phyloP scores from a whole-genome alignment of 2,888 invertebrate genomes.

The Antheraea yamamai region DNA sequence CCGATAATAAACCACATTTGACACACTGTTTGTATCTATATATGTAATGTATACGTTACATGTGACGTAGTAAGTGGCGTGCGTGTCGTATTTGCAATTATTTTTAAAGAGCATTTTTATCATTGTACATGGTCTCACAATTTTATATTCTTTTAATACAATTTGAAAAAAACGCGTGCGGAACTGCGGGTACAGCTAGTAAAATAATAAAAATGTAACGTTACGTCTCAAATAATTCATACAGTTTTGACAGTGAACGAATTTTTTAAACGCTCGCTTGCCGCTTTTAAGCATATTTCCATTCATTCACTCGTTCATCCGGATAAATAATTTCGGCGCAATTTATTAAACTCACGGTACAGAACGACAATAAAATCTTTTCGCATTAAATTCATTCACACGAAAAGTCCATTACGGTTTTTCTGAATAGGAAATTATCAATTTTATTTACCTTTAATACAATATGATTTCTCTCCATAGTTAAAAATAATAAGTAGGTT shows the following conservation, averaged over 20 bases:
- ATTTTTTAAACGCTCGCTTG: conserved; percentile 27
- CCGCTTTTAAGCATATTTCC: conserved; percentile 24
- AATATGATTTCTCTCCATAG: background rate
- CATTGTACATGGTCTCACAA: no score
- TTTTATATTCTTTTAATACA: no score
- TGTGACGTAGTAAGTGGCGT: no score
- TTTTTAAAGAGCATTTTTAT: no score
- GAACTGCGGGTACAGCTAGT: no score
- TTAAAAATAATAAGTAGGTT: background rate
- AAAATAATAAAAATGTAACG: background rate
- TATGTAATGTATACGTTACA: no score
- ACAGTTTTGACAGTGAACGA: conserved; percentile 17
- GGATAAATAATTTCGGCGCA: conserved; percentile 38
- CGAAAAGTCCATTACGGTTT: conserved; percentile 8
- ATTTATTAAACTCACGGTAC: conserved; percentile 34
- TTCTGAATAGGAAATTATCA: background rate
- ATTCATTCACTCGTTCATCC: conserved; percentile 33
- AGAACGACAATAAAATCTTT: conserved; percentile 10
- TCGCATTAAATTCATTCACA: conserved; percentile 11
- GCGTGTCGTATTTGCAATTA: no score
- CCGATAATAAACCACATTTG: no score
- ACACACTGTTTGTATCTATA: no score
- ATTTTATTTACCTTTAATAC: conserved; percentile 3
- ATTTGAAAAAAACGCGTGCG: no score
- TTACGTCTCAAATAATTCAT: conserved; percentile 1